Evolutionary conservation across 2,797 vertebrate species (phyloP).

Genomic region (Falco biarmicus): DNA sequence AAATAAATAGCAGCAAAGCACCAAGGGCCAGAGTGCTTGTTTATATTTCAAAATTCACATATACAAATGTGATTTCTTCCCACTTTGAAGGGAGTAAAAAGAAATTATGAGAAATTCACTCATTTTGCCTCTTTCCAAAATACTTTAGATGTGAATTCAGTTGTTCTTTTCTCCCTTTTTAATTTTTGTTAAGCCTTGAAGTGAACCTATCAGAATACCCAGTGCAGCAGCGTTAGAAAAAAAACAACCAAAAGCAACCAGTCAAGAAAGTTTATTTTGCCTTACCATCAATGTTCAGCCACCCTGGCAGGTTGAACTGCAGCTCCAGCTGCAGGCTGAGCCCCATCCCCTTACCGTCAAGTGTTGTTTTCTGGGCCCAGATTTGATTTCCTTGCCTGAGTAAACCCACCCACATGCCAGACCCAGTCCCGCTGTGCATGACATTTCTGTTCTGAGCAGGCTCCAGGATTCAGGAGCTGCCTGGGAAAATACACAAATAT

Average conservation of each 20-base stretch:
- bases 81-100: neutral
- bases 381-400: slow-evolving; percentile 68
- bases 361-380: slow-evolving; percentile 27
- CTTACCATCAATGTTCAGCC: neutral
- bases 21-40: neutral
- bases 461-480: slow-evolving; percentile 45
- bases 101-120: neutral
- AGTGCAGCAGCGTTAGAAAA: neutral
- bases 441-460: slow-evolving; percentile 64
- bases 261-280: too few species aligned
- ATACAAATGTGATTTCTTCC: neutral
- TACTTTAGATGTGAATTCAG: neutral
- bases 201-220: neutral
- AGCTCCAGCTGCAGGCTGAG: slow-evolving; percentile 32
- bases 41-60: slow-evolving; percentile 16
- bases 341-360: neutral
- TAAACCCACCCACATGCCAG: slow-evolving; percentile 67
- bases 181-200: neutral
- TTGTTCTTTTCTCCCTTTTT: neutral
- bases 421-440: slow-evolving; percentile 36
- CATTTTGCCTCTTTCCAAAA: neutral
- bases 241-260: neutral
- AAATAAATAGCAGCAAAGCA: slow-evolving; percentile 27
- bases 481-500: slow-evolving; percentile 39
- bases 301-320: neutral